These are phyloP conservation scores for Coendou prehensilis DNA, from an alignment of 2,797 vertebrate genomes.

Conservation along the genomic window DNA sequence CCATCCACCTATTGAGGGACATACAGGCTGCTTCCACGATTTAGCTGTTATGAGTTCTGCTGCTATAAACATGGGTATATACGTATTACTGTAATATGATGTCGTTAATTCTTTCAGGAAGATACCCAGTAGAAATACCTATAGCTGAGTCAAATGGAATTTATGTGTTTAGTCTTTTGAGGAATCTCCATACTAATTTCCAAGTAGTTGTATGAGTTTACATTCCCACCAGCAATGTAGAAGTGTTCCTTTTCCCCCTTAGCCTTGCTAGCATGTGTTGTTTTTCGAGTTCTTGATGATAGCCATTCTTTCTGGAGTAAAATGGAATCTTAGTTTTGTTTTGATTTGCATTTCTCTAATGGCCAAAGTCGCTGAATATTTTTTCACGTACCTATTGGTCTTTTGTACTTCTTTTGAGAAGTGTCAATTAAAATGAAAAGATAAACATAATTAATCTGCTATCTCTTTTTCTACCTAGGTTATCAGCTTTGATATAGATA, in stretches of 20 bases:
- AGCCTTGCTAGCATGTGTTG: neutral
- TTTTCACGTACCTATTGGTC: neutral
- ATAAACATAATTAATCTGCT: neutral
- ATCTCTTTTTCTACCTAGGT: neutral
- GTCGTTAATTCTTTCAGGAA: neutral
- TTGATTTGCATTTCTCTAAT: neutral
- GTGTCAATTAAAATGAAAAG: constrained; percentile 24
- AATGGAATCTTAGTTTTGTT: neutral
- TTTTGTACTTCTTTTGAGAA: neutral
- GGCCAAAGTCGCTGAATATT: neutral
- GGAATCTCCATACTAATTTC: neutral
- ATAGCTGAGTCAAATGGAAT: neutral
- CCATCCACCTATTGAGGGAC: neutral
- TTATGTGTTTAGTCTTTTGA: neutral
- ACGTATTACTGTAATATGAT: neutral
- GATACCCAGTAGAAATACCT: neutral
- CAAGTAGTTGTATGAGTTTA: neutral
- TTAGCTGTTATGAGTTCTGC: neutral
- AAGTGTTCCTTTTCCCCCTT: neutral
- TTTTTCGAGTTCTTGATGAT: neutral
- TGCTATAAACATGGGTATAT: neutral
- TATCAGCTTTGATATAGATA: neutral
- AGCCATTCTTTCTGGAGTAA: neutral
- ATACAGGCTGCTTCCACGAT: neutral
- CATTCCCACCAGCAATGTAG: neutral